Base-by-base conservation (phyloP, 1,140 invertebrate species). In the Cherax destructor region DNA sequence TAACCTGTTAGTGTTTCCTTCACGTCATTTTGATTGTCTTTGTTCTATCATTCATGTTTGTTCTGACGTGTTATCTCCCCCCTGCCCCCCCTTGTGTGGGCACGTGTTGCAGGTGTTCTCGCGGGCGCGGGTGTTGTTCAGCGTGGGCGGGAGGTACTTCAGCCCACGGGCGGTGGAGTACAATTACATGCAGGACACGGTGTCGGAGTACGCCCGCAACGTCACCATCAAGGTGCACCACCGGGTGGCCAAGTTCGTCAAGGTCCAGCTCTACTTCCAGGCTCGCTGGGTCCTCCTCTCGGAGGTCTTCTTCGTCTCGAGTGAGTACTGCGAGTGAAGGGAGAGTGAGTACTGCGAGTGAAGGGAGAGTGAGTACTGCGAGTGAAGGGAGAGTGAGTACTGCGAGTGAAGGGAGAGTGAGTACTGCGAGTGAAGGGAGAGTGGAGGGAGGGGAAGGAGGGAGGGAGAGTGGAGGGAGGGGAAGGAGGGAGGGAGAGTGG, bases 241-340 rank as follows among this genome's bases (percentile, higher is more conserved):
- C 93, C 94, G 95, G 47, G 93, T 96, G 6, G 97, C 96, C 13
- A 95, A 95, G 92, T 96, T 96, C 93, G 94, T 98, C 79, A 97
- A 96, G 94, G 94, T 98, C 52, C 96, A 96, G 88, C 95, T 98
- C 6, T 96, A 96, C 94, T 98, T 97, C 94, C 96, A 96, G 52
- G 95, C 96, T 47, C 95, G 95, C 76, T 97, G 97, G 97, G 96
- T 98, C 89, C 96, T 98, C 94, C 96, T 98, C 74, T 96, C 97
- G 94, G 97, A 98, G 95, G 95, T 98, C 11, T 95, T 95, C 59
- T 97, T 97, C 93, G 95, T 96, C 78, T 96, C 96, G 84, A 95
- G 96, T 97, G 93, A 95, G 95, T 92, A 9, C 4, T 52, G 0
- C 61, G 56, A 61, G 80, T 65, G 80, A n/a, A 18, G 80, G 80